Percentiles rank a stretch among this genome's conserved stretches.
These are phyloP conservation scores for Chouioia cunea DNA, from an alignment of 2,888 invertebrate genomes.

Conservation along the genomic window DNA sequence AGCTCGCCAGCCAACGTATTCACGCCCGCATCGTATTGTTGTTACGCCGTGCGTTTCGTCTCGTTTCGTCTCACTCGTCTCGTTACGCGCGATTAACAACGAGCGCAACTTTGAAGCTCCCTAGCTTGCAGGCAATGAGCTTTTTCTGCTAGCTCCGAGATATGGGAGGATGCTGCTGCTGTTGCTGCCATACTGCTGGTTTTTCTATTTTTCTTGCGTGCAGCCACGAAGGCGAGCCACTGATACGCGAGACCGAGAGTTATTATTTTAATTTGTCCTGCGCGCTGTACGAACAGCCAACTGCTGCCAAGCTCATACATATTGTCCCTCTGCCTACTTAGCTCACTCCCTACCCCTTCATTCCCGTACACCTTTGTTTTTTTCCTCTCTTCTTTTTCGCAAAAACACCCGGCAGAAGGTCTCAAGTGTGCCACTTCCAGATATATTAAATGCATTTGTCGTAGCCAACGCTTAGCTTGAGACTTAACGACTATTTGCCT, in stretches of 20 bases:
- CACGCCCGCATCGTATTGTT: not conserved
- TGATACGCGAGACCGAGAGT: constrained; percentile 50
- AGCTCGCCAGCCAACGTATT: no score
- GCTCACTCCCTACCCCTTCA: constrained; percentile 29
- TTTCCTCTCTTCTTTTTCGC: not conserved
- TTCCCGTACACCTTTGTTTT: no score
- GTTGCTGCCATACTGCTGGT: not conserved
- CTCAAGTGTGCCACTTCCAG: constrained; percentile 25
- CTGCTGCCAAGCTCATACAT: constrained; percentile 28
- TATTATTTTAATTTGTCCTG: constrained; percentile 53
- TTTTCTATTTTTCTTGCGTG: not conserved
- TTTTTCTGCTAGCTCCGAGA: no score
- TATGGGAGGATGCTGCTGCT: no score
- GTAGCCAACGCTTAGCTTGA: no score
- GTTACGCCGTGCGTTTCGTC: not conserved
- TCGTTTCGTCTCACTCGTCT: not conserved
- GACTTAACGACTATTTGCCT: no score
- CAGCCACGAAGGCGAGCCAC: constrained; percentile 35
- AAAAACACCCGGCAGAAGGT: constrained; percentile 27
- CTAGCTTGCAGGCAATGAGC: constrained; percentile 41
- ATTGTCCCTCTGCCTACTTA: constrained; percentile 40
- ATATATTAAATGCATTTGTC: constrained; percentile 47
- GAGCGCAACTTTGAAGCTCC: constrained; percentile 30
- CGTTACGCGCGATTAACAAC: not conserved
- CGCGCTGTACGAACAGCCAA: constrained; percentile 36